Percentiles rank a stretch among this genome's conserved stretches.
Evolutionary conservation across 2,888 invertebrate genomes (phyloP).

Genomic region (Aspidapion aeneum): DNA sequence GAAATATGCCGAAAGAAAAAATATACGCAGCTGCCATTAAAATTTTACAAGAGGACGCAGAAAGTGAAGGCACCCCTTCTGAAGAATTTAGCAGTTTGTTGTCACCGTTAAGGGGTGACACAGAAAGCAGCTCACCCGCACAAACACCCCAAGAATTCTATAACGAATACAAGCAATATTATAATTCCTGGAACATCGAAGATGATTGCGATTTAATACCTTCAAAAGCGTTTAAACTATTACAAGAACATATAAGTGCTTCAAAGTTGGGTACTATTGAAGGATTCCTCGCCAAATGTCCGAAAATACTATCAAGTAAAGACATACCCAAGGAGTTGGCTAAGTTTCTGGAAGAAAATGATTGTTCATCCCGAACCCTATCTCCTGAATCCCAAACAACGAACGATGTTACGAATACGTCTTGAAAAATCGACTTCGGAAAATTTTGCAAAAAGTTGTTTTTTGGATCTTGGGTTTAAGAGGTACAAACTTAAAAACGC

Average conservation of each 20-base stretch:
- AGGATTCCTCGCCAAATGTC: conserved; percentile 58
- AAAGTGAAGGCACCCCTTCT: conserved; percentile 48
- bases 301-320: conserved; percentile 59
- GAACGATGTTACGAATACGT: conserved; percentile 40
- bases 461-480: conserved; percentile 29
- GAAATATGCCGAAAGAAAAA: conserved; percentile 55
- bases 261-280: conserved; percentile 46
- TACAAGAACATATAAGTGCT: conserved; percentile 50
- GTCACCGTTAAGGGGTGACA: conserved; percentile 41
- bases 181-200: conserved; percentile 51
- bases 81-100: conserved; percentile 43
- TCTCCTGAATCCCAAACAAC: conserved; percentile 32
- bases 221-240: conserved; percentile 55
- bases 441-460: conserved; percentile 31
- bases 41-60: conserved; percentile 55
- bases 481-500: conserved; percentile 29
- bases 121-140: conserved; percentile 51
- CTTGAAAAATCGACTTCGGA: conserved; percentile 38
- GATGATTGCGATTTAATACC: conserved; percentile 52
- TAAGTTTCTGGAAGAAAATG: conserved; percentile 43
- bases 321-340: conserved; percentile 52
- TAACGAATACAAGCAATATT: conserved; percentile 53
- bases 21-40: conserved; percentile 56
- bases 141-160: conserved; percentile 50
- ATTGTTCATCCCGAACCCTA: conserved; percentile 30